Conservation (phyloP, 2,888 invertebrate genomes). For the Pasiphila rectangulata region DNA sequence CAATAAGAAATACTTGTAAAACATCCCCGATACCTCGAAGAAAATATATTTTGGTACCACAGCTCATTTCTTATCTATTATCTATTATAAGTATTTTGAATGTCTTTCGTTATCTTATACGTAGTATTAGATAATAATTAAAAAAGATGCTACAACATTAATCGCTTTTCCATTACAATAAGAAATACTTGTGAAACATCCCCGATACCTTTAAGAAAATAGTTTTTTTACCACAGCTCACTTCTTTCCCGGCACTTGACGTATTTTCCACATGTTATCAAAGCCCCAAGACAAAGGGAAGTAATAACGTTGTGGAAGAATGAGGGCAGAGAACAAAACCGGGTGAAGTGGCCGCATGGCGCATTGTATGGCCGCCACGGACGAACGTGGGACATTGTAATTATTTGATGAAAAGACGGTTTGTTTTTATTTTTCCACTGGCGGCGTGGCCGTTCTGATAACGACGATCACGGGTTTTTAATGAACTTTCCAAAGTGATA, state of each 20-base stretch:
- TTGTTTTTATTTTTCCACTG: slow-evolving; percentile 18
- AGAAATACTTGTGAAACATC: slow-evolving; percentile 1
- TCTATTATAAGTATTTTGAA: too few relatives aligned
- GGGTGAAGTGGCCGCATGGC: slow-evolving; percentile 62
- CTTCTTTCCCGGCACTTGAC: slow-evolving; percentile 44
- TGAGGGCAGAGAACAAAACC: slow-evolving; percentile 64
- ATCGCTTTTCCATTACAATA: background rate
- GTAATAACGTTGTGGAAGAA: slow-evolving; percentile 72
- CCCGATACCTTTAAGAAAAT: slow-evolving; percentile 4
- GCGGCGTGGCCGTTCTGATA: background rate
- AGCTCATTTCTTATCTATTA: too few relatives aligned
- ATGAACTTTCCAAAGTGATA: slow-evolving; percentile 1
- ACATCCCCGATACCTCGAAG: background rate
- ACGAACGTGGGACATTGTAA: slow-evolving; percentile 26
- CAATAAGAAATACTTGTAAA: slow-evolving; percentile 1
- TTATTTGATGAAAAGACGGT: slow-evolving; percentile 26
- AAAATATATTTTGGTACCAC: slow-evolving; percentile 25
- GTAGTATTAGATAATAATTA: too few relatives aligned
- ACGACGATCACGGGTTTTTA: background rate
- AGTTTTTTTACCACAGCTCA: slow-evolving; percentile 27
- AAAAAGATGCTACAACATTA: background rate
- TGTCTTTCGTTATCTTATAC: too few relatives aligned
- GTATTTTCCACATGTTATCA: slow-evolving; percentile 54
- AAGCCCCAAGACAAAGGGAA: slow-evolving; percentile 53
- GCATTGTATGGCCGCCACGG: slow-evolving; percentile 42